Evolutionary conservation across 1,140 invertebrate genomes (phyloP), one percentile per base, ranked within the genome.

Genomic region (Teleogryllus occipitalis): DNA sequence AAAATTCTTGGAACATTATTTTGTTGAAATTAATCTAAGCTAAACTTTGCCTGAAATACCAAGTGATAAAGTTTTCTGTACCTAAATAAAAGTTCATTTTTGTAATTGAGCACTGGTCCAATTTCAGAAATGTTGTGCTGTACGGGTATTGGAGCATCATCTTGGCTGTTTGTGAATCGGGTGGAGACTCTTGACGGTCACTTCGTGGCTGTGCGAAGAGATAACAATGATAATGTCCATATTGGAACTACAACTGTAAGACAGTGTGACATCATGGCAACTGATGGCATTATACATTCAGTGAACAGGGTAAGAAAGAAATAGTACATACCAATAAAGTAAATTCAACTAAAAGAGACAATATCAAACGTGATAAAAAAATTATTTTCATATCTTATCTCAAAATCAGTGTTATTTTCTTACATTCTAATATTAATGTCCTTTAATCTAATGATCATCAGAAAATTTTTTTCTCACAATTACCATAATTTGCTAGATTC

Each of bases 221-320:
- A 86, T 21, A 85, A 86, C 54, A 85, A 86, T 77, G 87, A 87
- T 8, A 85, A 88, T 74, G 87, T 90, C 22, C 87, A 87, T 80
- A 88, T 90, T 79, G 89, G 89, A 78, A 86, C 86, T 77, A 87
- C 88, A 48, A 85, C 86, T 10, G 87, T 90, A 21, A 88, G 86
- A 21, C 87, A 88, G 81, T 91, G 90, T 84, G 90, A 91, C 84
- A 85, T 88, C 75, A 85, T 90, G 79, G 88, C 89, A 75, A 87
- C 86, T 15, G 91, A 91, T 84, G 90, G 90, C 74, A 87, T 91
- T 49, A 82, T 91, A 7, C 90, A 91, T 82, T 87, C 88, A 75
- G 87, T 91, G 76, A 90, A 90, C 82, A 86, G 86, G 81, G 86
- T 89, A 73, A 85, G 78, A 22, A 39, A 39, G 27, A 39, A 39